phyloP scores from a whole-genome alignment of 1,140 invertebrate genomes.

The Drosophila insularis region DNA sequence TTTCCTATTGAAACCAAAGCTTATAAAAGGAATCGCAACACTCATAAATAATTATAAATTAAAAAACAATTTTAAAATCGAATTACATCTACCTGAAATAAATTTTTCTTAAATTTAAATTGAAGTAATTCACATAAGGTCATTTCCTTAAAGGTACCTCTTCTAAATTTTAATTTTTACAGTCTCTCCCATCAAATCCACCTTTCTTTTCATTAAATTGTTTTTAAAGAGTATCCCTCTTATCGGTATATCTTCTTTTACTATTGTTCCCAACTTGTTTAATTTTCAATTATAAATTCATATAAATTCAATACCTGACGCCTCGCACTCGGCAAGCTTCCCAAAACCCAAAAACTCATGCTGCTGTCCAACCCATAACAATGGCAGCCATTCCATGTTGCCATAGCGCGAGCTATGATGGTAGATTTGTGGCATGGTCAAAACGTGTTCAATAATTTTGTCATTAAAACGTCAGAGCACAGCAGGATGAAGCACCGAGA shows the following conservation, averaged over 20 bases:
- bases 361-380: constrained; percentile 17
- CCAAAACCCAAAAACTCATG: not conserved
- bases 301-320: constrained; percentile 53
- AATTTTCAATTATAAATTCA: constrained; percentile 76
- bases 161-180: too few species aligned
- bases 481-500: constrained; percentile 1
- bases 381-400: constrained; percentile 45
- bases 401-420: constrained; percentile 19
- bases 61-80: too few species aligned
- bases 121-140: too few species aligned
- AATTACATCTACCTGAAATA: too few species aligned
- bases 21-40: too few species aligned
- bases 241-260: not conserved
- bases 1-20: too few species aligned
- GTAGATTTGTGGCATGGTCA: constrained; percentile 62
- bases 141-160: too few species aligned
- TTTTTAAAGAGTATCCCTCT: constrained; percentile 29
- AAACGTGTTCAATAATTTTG: constrained; percentile 80
- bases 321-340: constrained; percentile 23
- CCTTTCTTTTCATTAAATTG: not conserved
- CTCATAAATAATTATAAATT: too few species aligned
- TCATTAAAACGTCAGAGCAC: constrained; percentile 69
- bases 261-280: constrained; percentile 44
- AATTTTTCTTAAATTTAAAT: too few species aligned
- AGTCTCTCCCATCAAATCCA: not conserved